Conservation (phyloP, 2,888 invertebrate genomes). For the Clusia tigrina region DNA sequence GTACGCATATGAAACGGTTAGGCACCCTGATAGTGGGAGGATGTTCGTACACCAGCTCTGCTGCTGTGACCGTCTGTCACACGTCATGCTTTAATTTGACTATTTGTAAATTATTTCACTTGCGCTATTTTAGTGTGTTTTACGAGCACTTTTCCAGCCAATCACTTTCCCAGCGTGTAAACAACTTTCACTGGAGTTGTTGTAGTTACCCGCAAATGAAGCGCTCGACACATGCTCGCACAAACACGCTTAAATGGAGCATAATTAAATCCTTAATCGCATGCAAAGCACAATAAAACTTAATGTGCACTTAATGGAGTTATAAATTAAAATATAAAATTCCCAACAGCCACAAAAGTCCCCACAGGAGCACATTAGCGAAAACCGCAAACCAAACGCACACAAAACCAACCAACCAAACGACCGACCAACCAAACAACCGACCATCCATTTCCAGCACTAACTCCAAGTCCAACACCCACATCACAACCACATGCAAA, state of each 20-base stretch:
- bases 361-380: background rate
- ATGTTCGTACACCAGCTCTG: too few species aligned
- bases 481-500: background rate
- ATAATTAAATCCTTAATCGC: constrained; percentile 4
- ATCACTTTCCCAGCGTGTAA: too few species aligned
- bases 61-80: too few species aligned
- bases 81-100: too few species aligned
- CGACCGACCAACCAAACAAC: background rate
- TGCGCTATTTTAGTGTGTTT: too few species aligned
- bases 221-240: background rate
- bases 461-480: background rate
- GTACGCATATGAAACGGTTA: too few species aligned
- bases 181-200: background rate
- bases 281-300: background rate
- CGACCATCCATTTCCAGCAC: background rate
- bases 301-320: constrained; percentile 6
- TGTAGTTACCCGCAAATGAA: background rate
- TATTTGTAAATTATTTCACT: too few species aligned
- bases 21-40: too few species aligned
- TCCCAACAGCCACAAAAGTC: constrained; percentile 1
- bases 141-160: too few species aligned
- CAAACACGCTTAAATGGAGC: background rate
- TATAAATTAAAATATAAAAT: constrained; percentile 14
- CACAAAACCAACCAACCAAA: background rate
- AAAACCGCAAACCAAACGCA: background rate